Conservation (phyloP, 2,888 invertebrate genomes). For the Gymnoscelis rufifasciata region DNA sequence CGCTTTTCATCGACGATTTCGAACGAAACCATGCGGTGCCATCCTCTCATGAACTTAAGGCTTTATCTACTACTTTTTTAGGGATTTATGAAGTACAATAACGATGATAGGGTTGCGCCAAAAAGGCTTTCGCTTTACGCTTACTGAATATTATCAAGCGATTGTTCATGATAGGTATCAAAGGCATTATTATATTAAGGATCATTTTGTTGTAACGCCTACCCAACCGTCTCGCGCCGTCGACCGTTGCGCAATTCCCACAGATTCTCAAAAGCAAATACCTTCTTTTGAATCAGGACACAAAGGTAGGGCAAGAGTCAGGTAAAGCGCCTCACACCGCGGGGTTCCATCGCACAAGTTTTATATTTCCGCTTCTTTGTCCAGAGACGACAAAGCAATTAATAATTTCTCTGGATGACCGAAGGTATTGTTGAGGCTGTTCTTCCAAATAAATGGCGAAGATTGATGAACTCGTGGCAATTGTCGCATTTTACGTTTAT, state of each 20-base stretch:
- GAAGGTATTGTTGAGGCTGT: constrained; percentile 66
- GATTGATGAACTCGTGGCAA: constrained; percentile 74
- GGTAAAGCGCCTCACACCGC: constrained; percentile 71
- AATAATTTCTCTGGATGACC: constrained; percentile 78
- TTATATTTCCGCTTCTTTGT: constrained; percentile 80
- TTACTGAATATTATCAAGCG: constrained; percentile 42
- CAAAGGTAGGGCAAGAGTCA: constrained; percentile 77
- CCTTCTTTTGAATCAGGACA: constrained; percentile 65
- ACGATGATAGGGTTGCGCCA: constrained; percentile 51
- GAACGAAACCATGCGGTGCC: constrained; percentile 8
- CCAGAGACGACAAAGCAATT: constrained; percentile 69
- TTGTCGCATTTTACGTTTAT: constrained; percentile 71
- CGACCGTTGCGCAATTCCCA: constrained; percentile 76
- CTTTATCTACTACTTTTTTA: constrained; percentile 41
- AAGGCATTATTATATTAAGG: constrained; percentile 44
- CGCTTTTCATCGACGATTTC: constrained; percentile 1
- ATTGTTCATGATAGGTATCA: constrained; percentile 39
- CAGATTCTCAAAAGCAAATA: constrained; percentile 69
- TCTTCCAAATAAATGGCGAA: constrained; percentile 62
- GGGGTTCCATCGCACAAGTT: constrained; percentile 71
- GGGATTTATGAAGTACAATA: constrained; percentile 43
- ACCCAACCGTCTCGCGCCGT: constrained; percentile 46
- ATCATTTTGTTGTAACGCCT: constrained; percentile 50
- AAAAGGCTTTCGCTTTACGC: constrained; percentile 44
- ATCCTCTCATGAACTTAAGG: constrained; percentile 21